phyloP scores from a whole-genome alignment of 2,888 invertebrate genomes.

The Coelinius sp. region DNA sequence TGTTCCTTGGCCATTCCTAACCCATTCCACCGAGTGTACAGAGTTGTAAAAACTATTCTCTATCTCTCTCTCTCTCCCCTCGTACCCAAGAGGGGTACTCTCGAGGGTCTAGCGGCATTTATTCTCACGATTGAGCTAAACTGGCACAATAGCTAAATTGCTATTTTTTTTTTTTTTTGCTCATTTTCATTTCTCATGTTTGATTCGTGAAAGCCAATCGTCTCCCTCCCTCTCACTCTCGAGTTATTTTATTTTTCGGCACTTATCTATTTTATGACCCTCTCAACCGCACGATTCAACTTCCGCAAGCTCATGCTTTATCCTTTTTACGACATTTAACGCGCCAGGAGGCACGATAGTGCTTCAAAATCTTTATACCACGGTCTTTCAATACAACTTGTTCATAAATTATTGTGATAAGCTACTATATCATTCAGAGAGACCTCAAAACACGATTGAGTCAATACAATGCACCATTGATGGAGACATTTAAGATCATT shows the following conservation, averaged over 20 bases:
- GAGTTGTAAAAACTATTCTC: constrained; percentile 2
- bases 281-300: background rate
- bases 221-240: background rate
- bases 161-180: constrained; percentile 28
- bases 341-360: background rate
- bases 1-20: constrained; percentile 5
- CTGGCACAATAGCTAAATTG: constrained; percentile 65
- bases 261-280: constrained; percentile 2
- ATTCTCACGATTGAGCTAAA: constrained; percentile 57
- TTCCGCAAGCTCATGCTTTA: background rate
- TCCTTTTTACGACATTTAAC: constrained; percentile 17
- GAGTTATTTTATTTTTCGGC: constrained; percentile 16
- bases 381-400: background rate
- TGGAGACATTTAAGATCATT: background rate
- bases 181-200: constrained; percentile 12
- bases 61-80: background rate
- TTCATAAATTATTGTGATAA: constrained; percentile 6
- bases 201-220: background rate
- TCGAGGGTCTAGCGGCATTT: constrained; percentile 14
- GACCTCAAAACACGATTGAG: background rate
- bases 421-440: background rate
- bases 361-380: background rate
- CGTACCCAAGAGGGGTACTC: background rate
- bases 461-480: background rate
- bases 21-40: constrained; percentile 9